Evolutionary conservation across 2,113 vertebrate genomes (phyloP).

Genomic region (Cacatua alba): DNA sequence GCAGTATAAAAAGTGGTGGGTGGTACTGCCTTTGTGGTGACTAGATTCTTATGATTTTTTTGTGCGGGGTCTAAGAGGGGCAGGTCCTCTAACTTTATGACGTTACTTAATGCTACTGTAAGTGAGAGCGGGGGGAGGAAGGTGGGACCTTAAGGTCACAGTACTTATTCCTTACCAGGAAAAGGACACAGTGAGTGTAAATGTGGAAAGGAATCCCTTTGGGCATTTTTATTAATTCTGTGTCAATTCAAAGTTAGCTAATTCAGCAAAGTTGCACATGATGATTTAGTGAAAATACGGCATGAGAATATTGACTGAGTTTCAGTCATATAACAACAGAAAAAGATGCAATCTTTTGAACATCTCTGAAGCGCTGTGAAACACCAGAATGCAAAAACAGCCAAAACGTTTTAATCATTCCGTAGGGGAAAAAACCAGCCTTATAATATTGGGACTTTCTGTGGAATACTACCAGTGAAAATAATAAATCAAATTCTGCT

Average conservation of each 20-base stretch:
- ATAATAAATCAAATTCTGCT: neutral
- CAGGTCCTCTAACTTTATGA: neutral
- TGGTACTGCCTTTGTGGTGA: neutral
- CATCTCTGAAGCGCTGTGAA: neutral
- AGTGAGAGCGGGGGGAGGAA: no score
- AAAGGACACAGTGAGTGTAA: neutral
- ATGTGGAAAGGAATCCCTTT: neutral
- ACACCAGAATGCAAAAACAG: neutral
- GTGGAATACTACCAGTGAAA: neutral
- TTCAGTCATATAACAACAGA: conserved; percentile 27
- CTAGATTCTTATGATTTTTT: neutral
- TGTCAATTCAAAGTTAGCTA: conserved; percentile 35
- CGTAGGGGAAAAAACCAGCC: fast-evolving
- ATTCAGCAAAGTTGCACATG: neutral
- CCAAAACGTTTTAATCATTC: neutral
- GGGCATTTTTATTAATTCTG: conserved; percentile 47
- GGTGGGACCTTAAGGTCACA: neutral
- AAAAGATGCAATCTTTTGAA: conserved; percentile 18
- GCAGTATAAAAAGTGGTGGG: neutral
- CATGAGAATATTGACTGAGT: neutral
- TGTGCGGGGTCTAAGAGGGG: neutral
- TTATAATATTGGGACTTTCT: neutral
- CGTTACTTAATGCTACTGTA: neutral
- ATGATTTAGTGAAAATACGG: conserved; percentile 31
- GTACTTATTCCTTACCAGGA: neutral